Evolutionary conservation across 1,140 invertebrate species (phyloP), one percentile per base, ranked within the genome.

Genomic region (Trichogramma pretiosum): DNA sequence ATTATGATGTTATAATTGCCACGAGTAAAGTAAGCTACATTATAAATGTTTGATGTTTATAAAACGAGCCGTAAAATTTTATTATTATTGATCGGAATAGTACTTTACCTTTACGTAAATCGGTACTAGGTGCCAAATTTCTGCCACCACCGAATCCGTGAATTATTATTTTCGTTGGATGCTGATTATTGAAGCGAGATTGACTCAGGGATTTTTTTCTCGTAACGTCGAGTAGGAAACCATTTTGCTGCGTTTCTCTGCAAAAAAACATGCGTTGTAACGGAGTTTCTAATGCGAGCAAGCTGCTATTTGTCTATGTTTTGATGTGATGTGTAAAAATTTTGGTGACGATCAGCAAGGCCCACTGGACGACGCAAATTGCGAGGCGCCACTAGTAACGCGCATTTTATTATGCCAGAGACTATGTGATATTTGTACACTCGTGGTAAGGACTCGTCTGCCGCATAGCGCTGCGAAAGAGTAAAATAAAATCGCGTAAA

Each of bases 1-100:
- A 90, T 87, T 55, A 90, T 85, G 39, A 90, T 83, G 60, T 90
- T 90, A 63, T 88, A 89, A 57, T 88, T 76, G 41, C 86, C 85
- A 48, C 79, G 73, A 22, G 76, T 73, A 65, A 89, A 90, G 63
- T 87, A 90, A 0, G 85, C 87, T 67, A 62, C 16, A 21, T 10
- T 9, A 11, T 7, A n/a, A n/a, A n/a, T n/a, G n/a, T n/a, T n/a
- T n/a, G n/a, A n/a, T n/a, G n/a, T n/a, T n/a, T n/a, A n/a, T n/a
- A n/a, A n/a, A n/a, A n/a, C n/a, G n/a, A n/a, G n/a, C n/a, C n/a
- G n/a, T n/a, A n/a, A n/a, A n/a, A n/a, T n/a, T n/a, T n/a, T n/a
- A n/a, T n/a, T n/a, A n/a, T n/a, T n/a, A n/a, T n/a, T n/a, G n/a
- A n/a, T n/a, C n/a, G n/a, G n/a, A n/a, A n/a, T n/a, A n/a, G n/a